Conservation (phyloP, 2,113 vertebrate genomes). For the Psilopogon haemacephalus region DNA sequence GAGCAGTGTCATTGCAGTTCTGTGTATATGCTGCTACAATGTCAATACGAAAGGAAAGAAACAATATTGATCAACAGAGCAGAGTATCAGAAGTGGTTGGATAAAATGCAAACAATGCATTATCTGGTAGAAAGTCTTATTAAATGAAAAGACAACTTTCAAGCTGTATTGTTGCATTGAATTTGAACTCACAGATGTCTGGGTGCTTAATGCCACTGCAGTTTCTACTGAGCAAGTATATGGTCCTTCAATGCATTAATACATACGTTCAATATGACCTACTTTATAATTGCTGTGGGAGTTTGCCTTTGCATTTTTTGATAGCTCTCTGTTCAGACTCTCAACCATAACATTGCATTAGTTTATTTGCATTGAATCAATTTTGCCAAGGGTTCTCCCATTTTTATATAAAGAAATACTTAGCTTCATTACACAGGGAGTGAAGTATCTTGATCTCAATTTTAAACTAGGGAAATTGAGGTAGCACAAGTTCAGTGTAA, state of each 20-base stretch:
- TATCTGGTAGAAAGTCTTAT: constrained; percentile 10
- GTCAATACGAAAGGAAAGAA: constrained; percentile 39
- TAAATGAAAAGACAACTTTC: constrained; percentile 53
- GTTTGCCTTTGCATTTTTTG: constrained; percentile 58
- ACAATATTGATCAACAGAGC: constrained; percentile 44
- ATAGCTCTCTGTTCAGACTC: constrained; percentile 41
- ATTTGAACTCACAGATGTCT: not conserved
- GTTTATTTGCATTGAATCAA: constrained; percentile 56
- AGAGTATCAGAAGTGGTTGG: constrained; percentile 28
- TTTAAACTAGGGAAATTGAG: constrained; percentile 26
- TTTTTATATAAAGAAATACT: constrained; percentile 34
- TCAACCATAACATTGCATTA: not conserved
- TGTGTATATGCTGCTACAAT: not conserved
- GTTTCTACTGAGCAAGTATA: constrained; percentile 7
- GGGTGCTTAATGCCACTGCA: not conserved
- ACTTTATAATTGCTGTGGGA: constrained; percentile 66
- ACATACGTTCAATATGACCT: constrained; percentile 41
- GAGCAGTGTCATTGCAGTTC: constrained; percentile 35
- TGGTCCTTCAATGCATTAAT: constrained; percentile 12
- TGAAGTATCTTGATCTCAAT: not conserved
- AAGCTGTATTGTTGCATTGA: not conserved
- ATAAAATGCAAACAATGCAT: constrained; percentile 53
- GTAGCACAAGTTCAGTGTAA: constrained; percentile 25
- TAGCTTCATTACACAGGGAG: not conserved
- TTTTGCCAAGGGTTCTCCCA: constrained; percentile 30